Base-by-base conservation (phyloP, 1,140 invertebrate species). In the Drosophila kepulauana region DNA sequence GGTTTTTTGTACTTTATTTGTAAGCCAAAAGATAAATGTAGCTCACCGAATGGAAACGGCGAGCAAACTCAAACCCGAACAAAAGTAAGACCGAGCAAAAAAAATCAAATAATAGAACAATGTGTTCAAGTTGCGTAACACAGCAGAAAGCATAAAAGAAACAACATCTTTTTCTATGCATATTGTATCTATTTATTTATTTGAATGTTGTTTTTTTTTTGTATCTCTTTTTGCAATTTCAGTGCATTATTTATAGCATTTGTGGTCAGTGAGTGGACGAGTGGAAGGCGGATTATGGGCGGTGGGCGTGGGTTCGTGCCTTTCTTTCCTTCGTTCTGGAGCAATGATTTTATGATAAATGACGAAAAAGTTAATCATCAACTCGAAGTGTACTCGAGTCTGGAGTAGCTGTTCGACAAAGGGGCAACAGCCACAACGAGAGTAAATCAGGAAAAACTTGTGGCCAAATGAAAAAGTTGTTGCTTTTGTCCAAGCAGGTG, bases 331-430 rank as follows among this genome's bases (percentile, higher is more conserved):
- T 38, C n/a, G 65, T 77, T 62, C 68, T 54, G 52, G 51, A 57
- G 59, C 76, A 86, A 79, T 74, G 75, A 82, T 82, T 79, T 77
- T 87, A 75, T 86, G 82, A 86, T 87, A 86, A 86, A 86, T 77
- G 82, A 70, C 43, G 52, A 6, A 65, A 70, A 68, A 76, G 76
- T 86, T 76, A 73, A 87, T 87, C 84, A 77, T 63, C 67, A 70
- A 59, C 51, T 70, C 59, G 46, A 73, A 43, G 52, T 16, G 25
- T 58, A 51, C 48, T 35, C 58, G 46, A 33, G 35, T 30, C 48
- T 38, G 57, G 46, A 33, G 35, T 20, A 33, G 33, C 16, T 20
- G 20, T 8, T 28, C 38, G 6, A 48, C 20, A 54, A 33, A 33
- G 20, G 10, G 41, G 11, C n/a, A 63, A 43, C n/a, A 35, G 25